These are phyloP conservation scores for Brachyptera putata DNA, from an alignment of 2,888 invertebrate species.

Conservation along the genomic window DNA sequence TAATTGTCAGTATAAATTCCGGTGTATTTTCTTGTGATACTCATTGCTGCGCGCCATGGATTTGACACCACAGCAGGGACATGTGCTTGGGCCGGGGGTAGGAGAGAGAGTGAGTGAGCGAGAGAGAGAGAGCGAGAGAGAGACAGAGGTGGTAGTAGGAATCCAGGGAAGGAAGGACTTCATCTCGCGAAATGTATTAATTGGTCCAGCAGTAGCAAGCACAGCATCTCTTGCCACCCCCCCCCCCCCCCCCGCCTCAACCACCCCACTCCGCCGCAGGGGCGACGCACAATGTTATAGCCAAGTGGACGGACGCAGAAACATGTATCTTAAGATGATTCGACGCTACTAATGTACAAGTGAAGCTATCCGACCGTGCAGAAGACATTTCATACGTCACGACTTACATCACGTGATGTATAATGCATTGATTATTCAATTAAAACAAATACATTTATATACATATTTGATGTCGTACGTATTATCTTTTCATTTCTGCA, in stretches of 20 bases:
- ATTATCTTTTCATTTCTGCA: too few relatives aligned
- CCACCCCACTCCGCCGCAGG: not conserved
- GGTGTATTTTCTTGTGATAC: too few relatives aligned
- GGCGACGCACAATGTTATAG: conserved; percentile 5
- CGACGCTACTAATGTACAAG: not conserved
- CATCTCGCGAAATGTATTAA: conserved; percentile 35
- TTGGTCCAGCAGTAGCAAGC: conserved; percentile 33
- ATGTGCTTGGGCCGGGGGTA: conserved; percentile 22
- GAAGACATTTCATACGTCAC: too few relatives aligned
- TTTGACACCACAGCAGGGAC: conserved; percentile 1
- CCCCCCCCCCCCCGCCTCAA: not conserved
- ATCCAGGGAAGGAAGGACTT: conserved; percentile 31
- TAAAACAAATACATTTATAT: too few relatives aligned
- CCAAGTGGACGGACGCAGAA: conserved; percentile 2
- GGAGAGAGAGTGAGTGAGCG: conserved; percentile 7
- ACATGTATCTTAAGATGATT: conserved; percentile 7
- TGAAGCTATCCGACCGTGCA: too few relatives aligned
- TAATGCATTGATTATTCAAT: too few relatives aligned
- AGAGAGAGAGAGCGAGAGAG: not conserved
- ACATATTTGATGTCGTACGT: too few relatives aligned
- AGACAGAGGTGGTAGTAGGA: not conserved
- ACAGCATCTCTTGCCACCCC: conserved; percentile 18
- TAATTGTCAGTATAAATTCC: too few relatives aligned
- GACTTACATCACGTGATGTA: too few relatives aligned
- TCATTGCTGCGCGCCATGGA: not conserved